Conservation (phyloP, 1,140 invertebrate genomes). For the Proctacanthus coquilletti region DNA sequence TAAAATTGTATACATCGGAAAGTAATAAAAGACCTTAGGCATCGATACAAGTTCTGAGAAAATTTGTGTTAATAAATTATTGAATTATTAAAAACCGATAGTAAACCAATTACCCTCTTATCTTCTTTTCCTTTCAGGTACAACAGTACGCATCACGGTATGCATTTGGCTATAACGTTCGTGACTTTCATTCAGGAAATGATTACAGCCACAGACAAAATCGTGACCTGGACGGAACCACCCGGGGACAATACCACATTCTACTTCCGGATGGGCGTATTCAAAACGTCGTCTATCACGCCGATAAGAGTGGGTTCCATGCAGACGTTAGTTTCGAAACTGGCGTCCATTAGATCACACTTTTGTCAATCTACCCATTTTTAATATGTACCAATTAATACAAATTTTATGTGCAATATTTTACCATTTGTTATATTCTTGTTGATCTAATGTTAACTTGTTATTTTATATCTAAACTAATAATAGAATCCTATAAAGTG, state of each 20-base stretch:
- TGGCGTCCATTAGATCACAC: conserved; percentile 5
- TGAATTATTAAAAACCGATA: too few relatives aligned
- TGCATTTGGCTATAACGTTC: conserved; percentile 57
- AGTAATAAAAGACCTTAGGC: too few relatives aligned
- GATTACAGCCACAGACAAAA: conserved; percentile 58
- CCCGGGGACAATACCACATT: conserved; percentile 58
- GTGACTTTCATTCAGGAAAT: conserved; percentile 48
- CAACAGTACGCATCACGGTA: conserved; percentile 56
- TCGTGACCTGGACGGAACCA: conserved; percentile 41
- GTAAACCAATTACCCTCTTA: conserved; percentile 5
- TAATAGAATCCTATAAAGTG: too few relatives aligned
- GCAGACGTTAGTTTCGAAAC: conserved; percentile 53
- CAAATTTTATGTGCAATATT: too few relatives aligned
- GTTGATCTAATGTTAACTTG: too few relatives aligned
- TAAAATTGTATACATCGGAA: too few relatives aligned
- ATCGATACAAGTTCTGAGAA: too few relatives aligned
- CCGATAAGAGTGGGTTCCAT: conserved; percentile 57
- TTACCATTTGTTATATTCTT: too few relatives aligned
- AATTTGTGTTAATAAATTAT: too few relatives aligned
- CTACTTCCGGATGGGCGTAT: conserved; percentile 59
- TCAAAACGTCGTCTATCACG: conserved; percentile 61
- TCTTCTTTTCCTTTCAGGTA: conserved; percentile 33
- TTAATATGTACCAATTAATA: too few relatives aligned
- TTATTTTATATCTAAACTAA: too few relatives aligned
- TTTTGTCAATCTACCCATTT: too few relatives aligned